Base-by-base conservation (phyloP, 2,888 invertebrate species). In the Anagyrus pseudococci region DNA sequence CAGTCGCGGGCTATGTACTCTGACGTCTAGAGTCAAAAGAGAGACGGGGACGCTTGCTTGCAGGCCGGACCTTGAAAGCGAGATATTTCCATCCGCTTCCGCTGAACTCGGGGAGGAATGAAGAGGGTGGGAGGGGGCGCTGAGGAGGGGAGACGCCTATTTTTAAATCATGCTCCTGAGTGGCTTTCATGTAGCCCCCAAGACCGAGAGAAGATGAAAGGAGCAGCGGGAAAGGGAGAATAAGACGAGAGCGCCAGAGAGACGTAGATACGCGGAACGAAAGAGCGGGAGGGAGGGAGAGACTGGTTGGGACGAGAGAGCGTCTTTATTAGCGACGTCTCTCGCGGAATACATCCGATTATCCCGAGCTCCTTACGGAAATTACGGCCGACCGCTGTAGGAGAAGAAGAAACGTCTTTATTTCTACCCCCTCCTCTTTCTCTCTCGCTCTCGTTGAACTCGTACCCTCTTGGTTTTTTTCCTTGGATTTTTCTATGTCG, bases 31-130 rank as follows among this genome's bases (percentile, higher is more conserved):
- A 58, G 44, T 29, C 50, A 40, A 53, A 43, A 57, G 40, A 55
- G 26, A 29, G 17, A 48, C 44, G 33, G 20, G 50, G 41, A 41
- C 29, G 23, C 37, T n/a, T n/a, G n/a, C n/a, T n/a, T 25, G 46
- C 25, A 13, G 25, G 43, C 58, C 41, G 48, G 59, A 62, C 62
- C 67, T 64, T 67, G 64, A 67, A 67, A 66, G 58, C 67, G 58
- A 58, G 66, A 61, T 67, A 67, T 66, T 67, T 67, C 47, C 58
- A 67, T 67, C 61, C 61, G 63, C 58, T 67, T 67, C 67, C 66
- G 62, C 50, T 53, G 60, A 54, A 64, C 58, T 55, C 33, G 49
- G 29, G 33, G 62, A 22, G 25, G 20, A 29, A 56, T 20, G n/a
- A n/a, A n/a, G n/a, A n/a, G n/a, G n/a, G n/a, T n/a, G n/a, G n/a